Conservation (phyloP, 2,888 invertebrate genomes). For the Penaeus monodon region DNA sequence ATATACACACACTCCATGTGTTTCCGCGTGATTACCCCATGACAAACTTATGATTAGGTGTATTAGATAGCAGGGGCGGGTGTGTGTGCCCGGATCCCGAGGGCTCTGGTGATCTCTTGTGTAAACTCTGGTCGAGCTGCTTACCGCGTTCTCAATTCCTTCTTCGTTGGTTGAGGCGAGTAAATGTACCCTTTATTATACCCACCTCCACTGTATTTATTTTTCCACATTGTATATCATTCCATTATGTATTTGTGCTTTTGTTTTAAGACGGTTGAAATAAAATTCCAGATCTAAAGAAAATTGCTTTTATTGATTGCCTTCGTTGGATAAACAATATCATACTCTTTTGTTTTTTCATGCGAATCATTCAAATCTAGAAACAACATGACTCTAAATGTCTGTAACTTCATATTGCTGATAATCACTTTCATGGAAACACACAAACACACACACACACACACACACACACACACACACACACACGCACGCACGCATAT, state of each 20-base stretch:
- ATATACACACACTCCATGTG: too few species aligned
- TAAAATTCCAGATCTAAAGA: conserved; percentile 22
- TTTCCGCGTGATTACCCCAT: too few species aligned
- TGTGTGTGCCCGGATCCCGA: too few species aligned
- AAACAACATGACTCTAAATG: background rate
- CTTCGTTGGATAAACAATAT: too few species aligned
- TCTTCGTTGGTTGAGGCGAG: too few species aligned
- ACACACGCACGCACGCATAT: background rate
- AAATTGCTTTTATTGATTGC: background rate
- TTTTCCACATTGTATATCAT: conserved; percentile 29
- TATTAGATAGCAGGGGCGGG: too few species aligned
- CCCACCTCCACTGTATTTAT: conserved; percentile 51
- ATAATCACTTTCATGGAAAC: background rate
- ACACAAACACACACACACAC: background rate
- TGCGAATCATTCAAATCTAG: too few species aligned
- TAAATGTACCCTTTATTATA: background rate
- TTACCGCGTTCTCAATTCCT: conserved; percentile 14
- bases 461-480: background rate
- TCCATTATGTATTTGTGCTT: conserved; percentile 39
- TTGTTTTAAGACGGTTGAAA: conserved; percentile 37
- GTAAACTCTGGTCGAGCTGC: conserved; percentile 37
- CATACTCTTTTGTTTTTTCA: too few species aligned
- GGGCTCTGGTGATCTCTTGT: background rate
- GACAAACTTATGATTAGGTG: too few species aligned
- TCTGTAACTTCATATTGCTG: too few species aligned